Base-by-base conservation (phyloP, 1,140 invertebrate genomes). In the Drosophila lini region DNA sequence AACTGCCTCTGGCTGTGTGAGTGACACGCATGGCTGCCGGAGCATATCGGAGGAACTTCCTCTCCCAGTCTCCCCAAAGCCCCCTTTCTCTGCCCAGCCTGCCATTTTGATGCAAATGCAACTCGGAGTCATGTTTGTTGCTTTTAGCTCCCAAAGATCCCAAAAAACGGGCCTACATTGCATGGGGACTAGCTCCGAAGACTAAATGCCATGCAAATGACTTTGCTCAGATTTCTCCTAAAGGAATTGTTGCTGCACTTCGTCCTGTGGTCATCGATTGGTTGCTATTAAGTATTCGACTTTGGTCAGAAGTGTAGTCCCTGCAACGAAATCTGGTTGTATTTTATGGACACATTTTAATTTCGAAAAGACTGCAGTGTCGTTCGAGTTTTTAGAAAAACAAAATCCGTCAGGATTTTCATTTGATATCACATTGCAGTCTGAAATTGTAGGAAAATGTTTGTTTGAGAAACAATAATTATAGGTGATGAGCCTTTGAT, bases 41-140 rank as follows among this genome's bases (percentile, higher is more conserved):
- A 74, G 83, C 84, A 63, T 50, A 50, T 55, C 79, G 67, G 42
- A 55, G 58, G 32, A 47, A 32, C 47, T 44, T 45, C 53, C 61
- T 60, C 38, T 25, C 50, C 53, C 38, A 22, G 32, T n/a, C 41
- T 36, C 22, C 41, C 40, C 28, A 56, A 48, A 38, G 36, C 32
- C 11, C 36, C 45, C 45, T 13, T 22, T 60, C 10, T 44, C 25
- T 5, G 36, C n/a, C 16, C 41, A 38, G 53, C n/a, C 67, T 16
- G 38, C 57, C 68, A 89, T 84, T 89, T 69, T 75, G 80, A 81
- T 89, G 84, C 84, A 84, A 90, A 90, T 89, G 78, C 80, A 89
- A 70, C 74, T 76, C 56, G 70, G 77, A 78, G 77, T 78, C 68
- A 61, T 69, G 69, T 69, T 62, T 65, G 60, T 28, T 65, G 59